These are phyloP conservation scores for Echinometra lucunter DNA, from an alignment of 53 echinoderm and acorn worm species.

Conservation along the genomic window DNA sequence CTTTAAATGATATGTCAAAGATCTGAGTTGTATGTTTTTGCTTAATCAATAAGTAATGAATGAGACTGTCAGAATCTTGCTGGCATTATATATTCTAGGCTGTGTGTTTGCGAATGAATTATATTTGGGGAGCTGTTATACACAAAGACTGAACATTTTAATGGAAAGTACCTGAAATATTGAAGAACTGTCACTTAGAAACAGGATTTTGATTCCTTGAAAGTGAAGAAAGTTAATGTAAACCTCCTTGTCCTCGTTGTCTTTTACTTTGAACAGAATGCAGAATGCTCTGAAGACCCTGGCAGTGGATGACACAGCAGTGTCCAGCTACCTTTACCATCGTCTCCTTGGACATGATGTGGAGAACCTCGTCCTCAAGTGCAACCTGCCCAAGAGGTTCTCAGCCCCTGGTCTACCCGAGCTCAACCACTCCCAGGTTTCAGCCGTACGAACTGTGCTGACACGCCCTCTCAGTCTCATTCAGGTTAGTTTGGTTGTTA, in stretches of 20 bases:
- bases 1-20: neutral
- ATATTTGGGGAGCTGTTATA: neutral
- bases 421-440: conserved; percentile 98
- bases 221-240: neutral
- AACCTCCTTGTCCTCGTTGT: neutral
- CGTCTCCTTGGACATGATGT: conserved; percentile 93
- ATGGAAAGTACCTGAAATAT: no score
- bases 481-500: conserved; percentile 77
- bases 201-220: no score
- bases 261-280: conserved; percentile 79
- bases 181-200: no score
- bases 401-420: conserved; percentile 89
- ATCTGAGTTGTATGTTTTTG: neutral
- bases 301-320: conserved; percentile 97
- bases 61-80: neutral
- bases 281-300: conserved; percentile 97
- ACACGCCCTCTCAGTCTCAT: conserved; percentile 95
- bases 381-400: conserved; percentile 94
- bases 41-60: neutral
- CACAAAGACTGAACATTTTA: no score
- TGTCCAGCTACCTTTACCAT: conserved; percentile 97
- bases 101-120: neutral
- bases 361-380: conserved; percentile 95
- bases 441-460: conserved; percentile 95
- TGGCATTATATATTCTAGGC: neutral